phyloP scores from a whole-genome alignment of 1,140 invertebrate species.

The Laodelphax striatellus region DNA sequence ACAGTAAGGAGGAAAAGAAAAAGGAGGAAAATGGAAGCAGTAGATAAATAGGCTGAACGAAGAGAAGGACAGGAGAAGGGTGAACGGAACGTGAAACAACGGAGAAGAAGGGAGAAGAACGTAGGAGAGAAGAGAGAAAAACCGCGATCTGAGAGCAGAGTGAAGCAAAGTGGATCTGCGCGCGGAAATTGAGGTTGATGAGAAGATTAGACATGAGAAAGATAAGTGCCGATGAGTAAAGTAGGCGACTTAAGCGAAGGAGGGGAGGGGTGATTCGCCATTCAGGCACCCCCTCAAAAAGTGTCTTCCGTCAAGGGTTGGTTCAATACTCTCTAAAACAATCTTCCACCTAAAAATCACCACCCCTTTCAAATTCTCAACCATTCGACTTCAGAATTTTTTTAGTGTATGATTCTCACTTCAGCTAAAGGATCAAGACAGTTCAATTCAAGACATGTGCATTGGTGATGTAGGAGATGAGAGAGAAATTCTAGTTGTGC shows the following conservation, averaged over 20 bases:
- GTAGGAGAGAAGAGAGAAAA: not conserved
- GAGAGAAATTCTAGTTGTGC: too few relatives aligned
- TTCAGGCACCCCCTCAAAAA: too few relatives aligned
- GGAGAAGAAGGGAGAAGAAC: not conserved
- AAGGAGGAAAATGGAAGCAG: not conserved
- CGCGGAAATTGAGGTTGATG: not conserved
- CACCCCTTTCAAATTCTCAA: too few relatives aligned
- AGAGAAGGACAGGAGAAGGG: not conserved
- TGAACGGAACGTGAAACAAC: not conserved
- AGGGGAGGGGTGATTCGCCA: not conserved
- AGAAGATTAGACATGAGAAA: not conserved
- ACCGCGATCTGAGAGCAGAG: not conserved
- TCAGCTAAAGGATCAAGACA: too few relatives aligned
- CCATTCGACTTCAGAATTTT: too few relatives aligned
- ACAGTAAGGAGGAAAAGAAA: conserved; percentile 2
- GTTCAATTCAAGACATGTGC: too few relatives aligned
- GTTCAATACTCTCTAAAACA: too few relatives aligned
- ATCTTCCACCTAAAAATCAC: too few relatives aligned
- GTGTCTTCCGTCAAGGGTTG: too few relatives aligned
- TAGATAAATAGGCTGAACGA: not conserved
- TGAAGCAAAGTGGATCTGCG: not conserved
- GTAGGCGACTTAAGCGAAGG: not conserved
- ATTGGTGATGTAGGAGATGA: too few relatives aligned
- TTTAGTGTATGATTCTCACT: too few relatives aligned
- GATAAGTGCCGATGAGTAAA: not conserved